Evolutionary conservation across 2,113 vertebrate genomes (phyloP).

Genomic region (Copsychus sechellarum): DNA sequence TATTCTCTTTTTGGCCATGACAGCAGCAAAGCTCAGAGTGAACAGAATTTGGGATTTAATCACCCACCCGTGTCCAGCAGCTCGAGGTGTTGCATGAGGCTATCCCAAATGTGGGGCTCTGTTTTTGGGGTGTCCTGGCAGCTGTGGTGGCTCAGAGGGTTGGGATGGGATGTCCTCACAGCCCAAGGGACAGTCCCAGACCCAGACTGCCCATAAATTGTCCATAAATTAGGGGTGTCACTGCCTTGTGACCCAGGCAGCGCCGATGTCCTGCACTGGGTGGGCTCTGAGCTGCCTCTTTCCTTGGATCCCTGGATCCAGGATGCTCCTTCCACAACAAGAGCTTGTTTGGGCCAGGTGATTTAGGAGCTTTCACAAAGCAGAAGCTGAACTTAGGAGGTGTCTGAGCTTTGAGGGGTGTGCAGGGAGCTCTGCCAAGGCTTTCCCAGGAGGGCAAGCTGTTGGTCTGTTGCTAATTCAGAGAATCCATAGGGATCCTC

Average conservation of each 20-base stretch:
- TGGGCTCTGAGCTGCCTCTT: not conserved
- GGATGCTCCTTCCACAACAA: not conserved
- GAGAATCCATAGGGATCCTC: not conserved
- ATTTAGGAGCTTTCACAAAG: not conserved
- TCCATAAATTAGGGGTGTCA: not conserved
- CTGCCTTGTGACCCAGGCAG: not conserved
- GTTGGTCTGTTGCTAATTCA: not conserved
- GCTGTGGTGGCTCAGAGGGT: not conserved
- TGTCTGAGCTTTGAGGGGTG: not conserved
- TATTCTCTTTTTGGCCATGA: not conserved
- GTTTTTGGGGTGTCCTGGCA: not conserved
- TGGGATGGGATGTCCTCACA: not conserved
- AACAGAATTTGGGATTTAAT: not conserved
- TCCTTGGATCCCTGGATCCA: not conserved
- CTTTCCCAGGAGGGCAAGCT: not conserved
- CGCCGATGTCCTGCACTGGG: fast-evolving
- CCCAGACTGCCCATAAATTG: too few relatives aligned
- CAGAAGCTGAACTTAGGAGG: not conserved
- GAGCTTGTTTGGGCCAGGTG: not conserved
- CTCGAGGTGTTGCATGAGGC: not conserved
- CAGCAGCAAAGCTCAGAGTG: not conserved
- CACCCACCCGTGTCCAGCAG: not conserved
- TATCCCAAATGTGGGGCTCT: not conserved
- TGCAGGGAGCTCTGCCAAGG: not conserved
- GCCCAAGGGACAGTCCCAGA: not conserved